phyloP scores from a whole-genome alignment of 2,797 vertebrate species.

The Delichon dasypus region DNA sequence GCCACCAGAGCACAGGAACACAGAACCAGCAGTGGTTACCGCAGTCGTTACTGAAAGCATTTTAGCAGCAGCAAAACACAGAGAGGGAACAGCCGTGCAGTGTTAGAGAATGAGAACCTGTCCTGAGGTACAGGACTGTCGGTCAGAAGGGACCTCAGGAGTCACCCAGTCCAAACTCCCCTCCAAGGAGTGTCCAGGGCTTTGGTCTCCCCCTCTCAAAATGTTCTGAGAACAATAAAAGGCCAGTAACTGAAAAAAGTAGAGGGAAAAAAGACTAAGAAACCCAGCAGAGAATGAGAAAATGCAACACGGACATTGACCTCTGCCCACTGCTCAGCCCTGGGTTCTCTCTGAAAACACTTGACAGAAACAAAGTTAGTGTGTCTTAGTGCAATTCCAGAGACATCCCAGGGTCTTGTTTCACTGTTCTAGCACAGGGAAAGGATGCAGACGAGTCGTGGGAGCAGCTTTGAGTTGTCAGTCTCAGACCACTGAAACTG shows the following conservation, averaged over 20 bases:
- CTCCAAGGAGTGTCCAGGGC: neutral
- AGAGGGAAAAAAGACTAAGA: neutral
- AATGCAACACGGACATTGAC: neutral
- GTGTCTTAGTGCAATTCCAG: neutral
- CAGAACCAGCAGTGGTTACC: neutral
- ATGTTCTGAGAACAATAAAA: neutral
- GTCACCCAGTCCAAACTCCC: neutral
- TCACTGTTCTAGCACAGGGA: neutral
- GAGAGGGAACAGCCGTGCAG: neutral
- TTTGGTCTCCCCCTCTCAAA: neutral
- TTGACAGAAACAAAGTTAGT: neutral
- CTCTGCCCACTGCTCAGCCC: neutral
- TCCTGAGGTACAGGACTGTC: fast-evolving
- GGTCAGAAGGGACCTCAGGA: neutral
- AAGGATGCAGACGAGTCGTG: neutral
- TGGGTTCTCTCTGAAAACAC: neutral
- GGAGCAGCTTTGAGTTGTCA: neutral
- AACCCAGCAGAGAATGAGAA: neutral
- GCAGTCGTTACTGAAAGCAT: neutral
- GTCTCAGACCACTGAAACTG: neutral
- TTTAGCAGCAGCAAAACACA: neutral
- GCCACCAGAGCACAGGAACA: neutral
- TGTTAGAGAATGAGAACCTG: neutral
- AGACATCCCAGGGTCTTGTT: fast-evolving
- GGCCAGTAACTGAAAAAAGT: neutral